Evolutionary conservation across 1,140 invertebrate genomes (phyloP).

Genomic region (Capitella teleta): DNA sequence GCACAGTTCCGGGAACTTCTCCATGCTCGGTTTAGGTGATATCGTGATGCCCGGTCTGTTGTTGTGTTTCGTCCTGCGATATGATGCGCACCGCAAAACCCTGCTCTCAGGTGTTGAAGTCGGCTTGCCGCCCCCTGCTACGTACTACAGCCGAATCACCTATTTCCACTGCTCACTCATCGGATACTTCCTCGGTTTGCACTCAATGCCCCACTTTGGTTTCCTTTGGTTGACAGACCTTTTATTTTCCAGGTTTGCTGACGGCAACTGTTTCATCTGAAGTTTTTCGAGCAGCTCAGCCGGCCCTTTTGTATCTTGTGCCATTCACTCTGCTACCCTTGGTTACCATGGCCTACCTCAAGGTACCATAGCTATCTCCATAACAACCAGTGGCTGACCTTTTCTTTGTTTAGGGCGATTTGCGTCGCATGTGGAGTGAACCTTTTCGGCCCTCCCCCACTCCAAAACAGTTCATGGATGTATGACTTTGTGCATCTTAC

Average conservation of each 20-base stretch:
- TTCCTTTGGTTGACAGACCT: not conserved
- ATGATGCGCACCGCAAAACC: constrained; percentile 92
- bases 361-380: constrained; percentile 50
- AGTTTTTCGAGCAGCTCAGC: constrained; percentile 94
- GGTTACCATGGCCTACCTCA: constrained; percentile 92
- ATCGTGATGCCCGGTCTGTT: constrained; percentile 94
- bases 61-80: constrained; percentile 84
- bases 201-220: no score
- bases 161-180: constrained; percentile 98
- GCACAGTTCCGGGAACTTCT: constrained; percentile 89
- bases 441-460: constrained; percentile 53
- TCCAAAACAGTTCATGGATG: constrained; percentile 33
- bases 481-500: constrained; percentile 16
- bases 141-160: constrained; percentile 34
- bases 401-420: constrained; percentile 63
- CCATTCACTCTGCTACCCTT: constrained; percentile 91
- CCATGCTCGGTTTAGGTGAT: constrained; percentile 91
- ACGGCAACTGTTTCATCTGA: constrained; percentile 94
- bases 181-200: constrained; percentile 75
- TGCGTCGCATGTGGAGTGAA: constrained; percentile 94
- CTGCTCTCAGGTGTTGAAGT: constrained; percentile 56
- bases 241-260: constrained; percentile 56
- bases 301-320: constrained; percentile 89
- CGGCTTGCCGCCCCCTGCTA: constrained; percentile 63
- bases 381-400: constrained; percentile 1